Base-by-base conservation (phyloP, 2,888 invertebrate genomes). In the Vesta saturnalis region DNA sequence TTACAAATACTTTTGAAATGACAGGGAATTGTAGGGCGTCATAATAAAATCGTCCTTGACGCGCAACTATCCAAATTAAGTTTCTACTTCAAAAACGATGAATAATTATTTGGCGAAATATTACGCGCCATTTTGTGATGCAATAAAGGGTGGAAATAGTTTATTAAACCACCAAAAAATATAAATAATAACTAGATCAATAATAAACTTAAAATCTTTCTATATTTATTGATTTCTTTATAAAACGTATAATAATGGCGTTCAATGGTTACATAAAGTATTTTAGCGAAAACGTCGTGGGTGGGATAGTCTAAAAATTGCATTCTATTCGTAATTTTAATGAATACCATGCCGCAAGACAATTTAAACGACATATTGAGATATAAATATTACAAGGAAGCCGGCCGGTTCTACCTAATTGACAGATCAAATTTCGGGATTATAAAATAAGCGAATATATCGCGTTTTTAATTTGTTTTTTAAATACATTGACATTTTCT, bases 11-110 rank as follows among this genome's bases (percentile, higher is more conserved):
- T 21, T n/a, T n/a, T n/a, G 18, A 18, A 43, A 54, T 16, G 16
- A 14, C 22, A 39, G 14, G 23, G 15, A 56, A 58, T 57, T n/a
- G n/a, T n/a, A 57, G n/a, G 23, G 14, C 21, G 22, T n/a, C 10
- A 14, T 63, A 68, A 68, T 63, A 62, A 46, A 55, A 63, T 98
- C 98, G 85, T 99, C 97, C 79, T 97, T 97, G 74, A 97, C 15
- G 30, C 94, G 84, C 95, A 96, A 85, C 94, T 52, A 46, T 21
- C 52, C 21, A 65, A 46, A 15, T 56, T 21, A 18, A 23, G 49
- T 15, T 46, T 58, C 12, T 54, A 59, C 56, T 39, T 49, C 15
- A 58, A 6, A 21, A 21, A 0, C 12, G 30, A 64, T 39, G 54
- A 63, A 60, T 16, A 30, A 60, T 69, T 57, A 58, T 55, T 59